Conservation (phyloP, 2,113 vertebrate species). For the Macquaria australasica region DNA sequence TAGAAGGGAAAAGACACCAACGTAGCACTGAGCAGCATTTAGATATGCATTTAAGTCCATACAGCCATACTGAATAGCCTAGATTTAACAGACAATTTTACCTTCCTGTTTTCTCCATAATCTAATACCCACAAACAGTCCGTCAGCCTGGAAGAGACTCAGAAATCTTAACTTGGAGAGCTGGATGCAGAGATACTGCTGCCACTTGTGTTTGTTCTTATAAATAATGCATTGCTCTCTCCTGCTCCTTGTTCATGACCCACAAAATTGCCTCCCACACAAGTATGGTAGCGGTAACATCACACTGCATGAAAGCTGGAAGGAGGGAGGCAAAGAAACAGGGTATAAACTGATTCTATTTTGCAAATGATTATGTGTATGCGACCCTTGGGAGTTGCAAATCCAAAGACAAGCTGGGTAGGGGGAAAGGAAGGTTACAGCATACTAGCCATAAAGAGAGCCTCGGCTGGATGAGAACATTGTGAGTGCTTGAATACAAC, state of each 20-base stretch:
- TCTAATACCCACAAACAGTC: not conserved
- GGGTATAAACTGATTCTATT: conserved; percentile 41
- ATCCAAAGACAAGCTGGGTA: not conserved
- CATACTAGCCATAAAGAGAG: not conserved
- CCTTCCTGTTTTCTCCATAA: not conserved
- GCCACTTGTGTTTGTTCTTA: conserved; percentile 54
- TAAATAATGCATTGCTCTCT: conserved; percentile 58
- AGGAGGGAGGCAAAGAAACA: conserved; percentile 29
- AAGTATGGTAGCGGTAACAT: conserved; percentile 35
- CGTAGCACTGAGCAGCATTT: not conserved
- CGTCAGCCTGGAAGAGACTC: not conserved
- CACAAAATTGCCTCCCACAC: conserved; percentile 52
- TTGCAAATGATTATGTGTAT: conserved; percentile 42
- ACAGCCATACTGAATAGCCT: not conserved
- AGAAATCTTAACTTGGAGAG: conserved; percentile 19
- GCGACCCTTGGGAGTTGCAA: not conserved
- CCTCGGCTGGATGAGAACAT: not conserved
- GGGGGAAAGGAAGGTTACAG: conserved; percentile 7
- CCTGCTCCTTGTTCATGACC: conserved; percentile 52
- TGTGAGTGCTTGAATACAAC: conserved; percentile 3
- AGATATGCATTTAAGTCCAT: not conserved
- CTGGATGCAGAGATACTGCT: conserved; percentile 21
- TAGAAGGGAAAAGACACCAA: not conserved
- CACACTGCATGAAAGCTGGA: conserved; percentile 8
- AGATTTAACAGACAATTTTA: not conserved